Conservation (phyloP, 1,140 invertebrate genomes). For the Drosophila tsacasi region DNA sequence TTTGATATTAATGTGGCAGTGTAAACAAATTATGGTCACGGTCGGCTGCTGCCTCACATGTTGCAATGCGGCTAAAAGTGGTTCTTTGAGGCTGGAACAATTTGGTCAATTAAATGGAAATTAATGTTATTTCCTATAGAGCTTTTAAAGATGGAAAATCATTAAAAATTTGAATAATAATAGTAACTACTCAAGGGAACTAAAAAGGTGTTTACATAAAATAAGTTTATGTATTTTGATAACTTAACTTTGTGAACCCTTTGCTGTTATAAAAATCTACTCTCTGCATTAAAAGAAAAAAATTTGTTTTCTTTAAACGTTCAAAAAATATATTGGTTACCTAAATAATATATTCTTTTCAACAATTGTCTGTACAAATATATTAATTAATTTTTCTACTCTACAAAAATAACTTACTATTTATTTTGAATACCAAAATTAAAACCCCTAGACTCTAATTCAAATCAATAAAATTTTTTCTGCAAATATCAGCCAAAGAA, state of each 20-base stretch:
- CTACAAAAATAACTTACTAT: no score
- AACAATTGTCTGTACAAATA: no score
- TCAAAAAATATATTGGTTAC: no score
- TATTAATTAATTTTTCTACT: no score
- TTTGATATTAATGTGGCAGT: constrained; percentile 46
- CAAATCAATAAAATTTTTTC: neutral
- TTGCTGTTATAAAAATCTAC: neutral
- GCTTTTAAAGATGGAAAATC: neutral
- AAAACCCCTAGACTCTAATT: neutral
- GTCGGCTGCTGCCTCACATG: constrained; percentile 16
- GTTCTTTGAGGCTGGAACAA: constrained; percentile 16
- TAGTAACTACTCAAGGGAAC: neutral
- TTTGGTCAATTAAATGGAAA: constrained; percentile 33
- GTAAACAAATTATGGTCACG: constrained; percentile 51
- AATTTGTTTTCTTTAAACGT: no score
- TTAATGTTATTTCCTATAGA: neutral
- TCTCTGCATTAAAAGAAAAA: no score
- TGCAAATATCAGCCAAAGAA: no score
- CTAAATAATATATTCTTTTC: no score
- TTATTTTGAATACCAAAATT: no score
- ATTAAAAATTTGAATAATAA: neutral
- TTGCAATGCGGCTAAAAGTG: constrained; percentile 7
- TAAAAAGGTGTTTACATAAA: neutral
- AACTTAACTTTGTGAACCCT: no score
- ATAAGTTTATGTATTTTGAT: no score